phyloP scores from a whole-genome alignment of 2,888 invertebrate species.

The Thymelicus lineola region DNA sequence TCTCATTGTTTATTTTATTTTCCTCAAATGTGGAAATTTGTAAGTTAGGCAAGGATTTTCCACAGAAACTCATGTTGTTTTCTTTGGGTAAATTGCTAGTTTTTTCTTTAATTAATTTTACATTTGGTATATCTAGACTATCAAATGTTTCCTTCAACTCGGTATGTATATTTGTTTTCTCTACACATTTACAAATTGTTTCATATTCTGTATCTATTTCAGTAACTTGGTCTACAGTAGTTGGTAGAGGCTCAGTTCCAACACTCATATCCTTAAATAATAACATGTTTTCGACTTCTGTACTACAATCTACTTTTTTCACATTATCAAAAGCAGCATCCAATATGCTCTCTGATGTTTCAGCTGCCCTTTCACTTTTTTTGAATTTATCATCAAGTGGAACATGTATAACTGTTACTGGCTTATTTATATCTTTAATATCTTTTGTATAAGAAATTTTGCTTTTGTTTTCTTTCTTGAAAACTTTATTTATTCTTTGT shows the following conservation, averaged over 20 bases:
- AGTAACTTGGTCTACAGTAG: slow-evolving; percentile 54
- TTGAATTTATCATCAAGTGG: slow-evolving; percentile 58
- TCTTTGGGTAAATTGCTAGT: slow-evolving; percentile 56
- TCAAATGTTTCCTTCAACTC: slow-evolving; percentile 62
- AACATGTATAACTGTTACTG: slow-evolving; percentile 59
- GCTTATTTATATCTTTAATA: slow-evolving; percentile 51
- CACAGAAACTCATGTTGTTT: slow-evolving; percentile 52
- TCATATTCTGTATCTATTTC: slow-evolving; percentile 54
- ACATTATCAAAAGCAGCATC: slow-evolving; percentile 37
- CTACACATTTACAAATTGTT: slow-evolving; percentile 48
- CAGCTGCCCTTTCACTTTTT: slow-evolving; percentile 42
- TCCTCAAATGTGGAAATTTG: slow-evolving; percentile 53
- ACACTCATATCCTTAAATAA: slow-evolving; percentile 53
- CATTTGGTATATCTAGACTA: slow-evolving; percentile 75
- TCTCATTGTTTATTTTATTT: slow-evolving; percentile 50
- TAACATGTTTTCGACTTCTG: slow-evolving; percentile 49
- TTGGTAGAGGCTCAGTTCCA: slow-evolving; percentile 54
- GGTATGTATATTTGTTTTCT: slow-evolving; percentile 51
- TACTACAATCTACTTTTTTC: slow-evolving; percentile 47
- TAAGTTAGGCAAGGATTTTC: slow-evolving; percentile 61
- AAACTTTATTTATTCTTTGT: slow-evolving; percentile 44
- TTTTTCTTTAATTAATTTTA: slow-evolving; percentile 69
- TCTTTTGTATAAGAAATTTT: slow-evolving; percentile 52
- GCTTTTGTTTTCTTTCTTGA: slow-evolving; percentile 45
- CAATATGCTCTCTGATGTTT: slow-evolving; percentile 34